Conservation (phyloP, 2,113 vertebrate species). For the Mus pahari region DNA sequence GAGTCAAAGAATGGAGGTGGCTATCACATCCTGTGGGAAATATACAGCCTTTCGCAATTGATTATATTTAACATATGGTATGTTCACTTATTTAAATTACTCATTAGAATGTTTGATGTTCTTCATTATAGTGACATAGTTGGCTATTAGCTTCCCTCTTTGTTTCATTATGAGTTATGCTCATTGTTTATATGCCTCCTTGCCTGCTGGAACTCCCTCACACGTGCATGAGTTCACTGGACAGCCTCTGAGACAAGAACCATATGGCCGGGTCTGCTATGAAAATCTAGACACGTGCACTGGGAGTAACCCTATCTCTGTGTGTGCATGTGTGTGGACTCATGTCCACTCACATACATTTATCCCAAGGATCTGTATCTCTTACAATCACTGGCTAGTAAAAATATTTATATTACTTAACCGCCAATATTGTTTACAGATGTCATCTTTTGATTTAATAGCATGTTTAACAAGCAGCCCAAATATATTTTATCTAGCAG, state of each 20-base stretch:
- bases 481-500: conserved; percentile 59
- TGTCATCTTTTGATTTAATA: conserved; percentile 63
- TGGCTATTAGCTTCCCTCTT: conserved; percentile 67
- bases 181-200: conserved; percentile 82
- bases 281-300: conserved; percentile 64
- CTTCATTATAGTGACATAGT: conserved; percentile 63
- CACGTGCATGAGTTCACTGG: conserved; percentile 79
- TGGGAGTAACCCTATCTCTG: conserved; percentile 65
- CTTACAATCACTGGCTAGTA: conserved; percentile 60
- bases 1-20: not conserved
- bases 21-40: not conserved
- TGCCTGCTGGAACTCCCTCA: conserved; percentile 81
- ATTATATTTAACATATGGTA: conserved; percentile 66
- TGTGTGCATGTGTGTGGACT: conserved; percentile 51
- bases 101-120: conserved; percentile 63
- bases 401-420: conserved; percentile 75
- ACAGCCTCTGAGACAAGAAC: conserved; percentile 81
- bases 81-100: conserved; percentile 73
- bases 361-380: conserved; percentile 42
- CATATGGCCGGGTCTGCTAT: conserved; percentile 67
- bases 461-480: conserved; percentile 45
- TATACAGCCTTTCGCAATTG: not conserved
- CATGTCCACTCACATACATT: conserved; percentile 23
- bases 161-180: conserved; percentile 77
- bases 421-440: conserved; percentile 34